Evolutionary conservation across 2,888 invertebrate species (phyloP).

Genomic region (Diadegma fenestrale): DNA sequence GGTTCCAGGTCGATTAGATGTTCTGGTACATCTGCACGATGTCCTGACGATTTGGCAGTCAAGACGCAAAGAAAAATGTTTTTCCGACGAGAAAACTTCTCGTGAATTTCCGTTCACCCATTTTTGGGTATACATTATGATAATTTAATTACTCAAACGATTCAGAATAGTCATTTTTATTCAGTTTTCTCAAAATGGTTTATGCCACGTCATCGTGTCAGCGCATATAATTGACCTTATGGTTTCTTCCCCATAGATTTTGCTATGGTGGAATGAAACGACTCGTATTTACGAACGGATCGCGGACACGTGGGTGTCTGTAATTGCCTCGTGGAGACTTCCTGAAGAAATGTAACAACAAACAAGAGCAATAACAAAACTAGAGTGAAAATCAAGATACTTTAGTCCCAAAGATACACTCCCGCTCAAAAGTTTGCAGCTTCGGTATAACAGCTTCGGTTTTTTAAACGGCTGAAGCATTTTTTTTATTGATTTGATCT

Average conservation of each 20-base stretch:
- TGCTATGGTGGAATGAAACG: constrained; percentile 7
- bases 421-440: no score
- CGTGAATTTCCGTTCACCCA: neutral
- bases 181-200: neutral
- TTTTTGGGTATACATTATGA: neutral
- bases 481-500: no score
- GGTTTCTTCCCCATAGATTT: neutral
- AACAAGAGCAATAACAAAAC: constrained; percentile 68
- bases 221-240: neutral
- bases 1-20: constrained; percentile 58
- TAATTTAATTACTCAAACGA: neutral
- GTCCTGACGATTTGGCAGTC: neutral
- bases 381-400: constrained; percentile 61
- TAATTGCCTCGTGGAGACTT: constrained; percentile 68
- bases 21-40: constrained; percentile 1
- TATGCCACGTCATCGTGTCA: neutral
- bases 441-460: no score
- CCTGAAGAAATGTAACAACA: constrained; percentile 52
- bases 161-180: no score
- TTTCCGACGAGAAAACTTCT: constrained; percentile 19
- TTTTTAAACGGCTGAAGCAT: no score
- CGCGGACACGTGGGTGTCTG: constrained; percentile 51
- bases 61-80: constrained; percentile 30
- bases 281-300: constrained; percentile 53
- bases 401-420: constrained; percentile 13